Conservation (phyloP, 2,113 vertebrate species). For the Melospiza melodia region DNA sequence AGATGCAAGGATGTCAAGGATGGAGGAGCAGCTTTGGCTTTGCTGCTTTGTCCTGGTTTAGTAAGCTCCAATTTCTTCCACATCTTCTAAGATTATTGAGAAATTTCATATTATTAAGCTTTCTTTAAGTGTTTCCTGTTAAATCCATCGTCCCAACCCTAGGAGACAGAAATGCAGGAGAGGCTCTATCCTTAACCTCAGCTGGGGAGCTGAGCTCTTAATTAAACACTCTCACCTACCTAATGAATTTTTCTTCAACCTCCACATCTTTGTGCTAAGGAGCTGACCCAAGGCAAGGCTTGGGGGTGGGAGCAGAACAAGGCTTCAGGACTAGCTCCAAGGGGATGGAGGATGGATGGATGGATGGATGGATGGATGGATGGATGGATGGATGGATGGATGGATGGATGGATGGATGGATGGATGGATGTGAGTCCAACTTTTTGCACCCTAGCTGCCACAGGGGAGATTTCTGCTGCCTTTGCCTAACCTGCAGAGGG, state of each 20-base stretch:
- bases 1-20: not conserved
- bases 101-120: not conserved
- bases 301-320: not conserved
- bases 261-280: not conserved
- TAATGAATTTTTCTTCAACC: accelerated
- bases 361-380: not conserved
- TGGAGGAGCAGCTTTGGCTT: not conserved
- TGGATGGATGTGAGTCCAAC: not conserved
- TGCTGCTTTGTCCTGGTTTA: not conserved
- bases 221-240: not conserved
- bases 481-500: not conserved
- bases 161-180: not conserved
- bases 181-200: not conserved
- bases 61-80: not conserved
- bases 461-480: not conserved
- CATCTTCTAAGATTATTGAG: not conserved
- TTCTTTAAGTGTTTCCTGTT: not conserved
- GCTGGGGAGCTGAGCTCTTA: not conserved
- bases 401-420: not conserved
- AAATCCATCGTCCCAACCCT: not conserved
- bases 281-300: not conserved
- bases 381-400: not conserved
- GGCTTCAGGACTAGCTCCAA: not conserved
- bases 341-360: not conserved
- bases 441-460: not conserved